Conservation (phyloP, 1,140 invertebrate species). For the Pristionchus pacificus region DNA sequence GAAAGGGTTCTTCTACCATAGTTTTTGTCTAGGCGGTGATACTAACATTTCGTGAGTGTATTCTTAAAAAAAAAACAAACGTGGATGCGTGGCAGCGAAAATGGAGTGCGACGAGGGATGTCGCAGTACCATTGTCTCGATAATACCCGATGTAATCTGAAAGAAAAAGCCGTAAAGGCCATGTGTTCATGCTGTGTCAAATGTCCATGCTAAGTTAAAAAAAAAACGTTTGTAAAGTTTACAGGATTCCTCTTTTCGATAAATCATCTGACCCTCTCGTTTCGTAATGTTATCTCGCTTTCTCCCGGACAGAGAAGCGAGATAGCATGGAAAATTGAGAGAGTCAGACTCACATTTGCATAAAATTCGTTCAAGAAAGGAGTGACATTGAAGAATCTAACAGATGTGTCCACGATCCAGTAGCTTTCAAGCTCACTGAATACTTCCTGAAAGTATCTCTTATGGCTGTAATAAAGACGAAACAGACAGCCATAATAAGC, state of each 20-base stretch:
- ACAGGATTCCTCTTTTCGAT: background rate
- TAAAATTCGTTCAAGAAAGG: background rate
- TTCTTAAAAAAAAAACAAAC: too few species aligned
- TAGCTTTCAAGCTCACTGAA: constrained; percentile 1
- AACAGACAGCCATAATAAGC: constrained; percentile 9
- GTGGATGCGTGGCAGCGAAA: background rate
- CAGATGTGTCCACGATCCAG: constrained; percentile 10
- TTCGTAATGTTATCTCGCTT: too few species aligned
- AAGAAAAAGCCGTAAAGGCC: background rate
- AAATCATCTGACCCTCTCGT: too few species aligned
- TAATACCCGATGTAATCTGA: background rate
- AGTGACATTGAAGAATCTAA: constrained; percentile 7
- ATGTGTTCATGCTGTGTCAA: too few species aligned
- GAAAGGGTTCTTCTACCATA: too few species aligned
- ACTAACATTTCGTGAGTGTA: too few species aligned
- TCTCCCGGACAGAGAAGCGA: too few species aligned
- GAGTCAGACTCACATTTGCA: background rate
- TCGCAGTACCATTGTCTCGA: constrained; percentile 1
- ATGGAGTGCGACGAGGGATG: background rate
- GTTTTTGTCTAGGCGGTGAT: too few species aligned
- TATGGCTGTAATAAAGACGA: background rate
- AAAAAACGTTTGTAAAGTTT: too few species aligned
- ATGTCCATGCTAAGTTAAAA: too few species aligned
- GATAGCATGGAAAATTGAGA: too few species aligned
- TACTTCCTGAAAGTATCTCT: constrained; percentile 5